phyloP scores from a whole-genome alignment of 1,140 invertebrate species.

The Bombus soroeensis region DNA sequence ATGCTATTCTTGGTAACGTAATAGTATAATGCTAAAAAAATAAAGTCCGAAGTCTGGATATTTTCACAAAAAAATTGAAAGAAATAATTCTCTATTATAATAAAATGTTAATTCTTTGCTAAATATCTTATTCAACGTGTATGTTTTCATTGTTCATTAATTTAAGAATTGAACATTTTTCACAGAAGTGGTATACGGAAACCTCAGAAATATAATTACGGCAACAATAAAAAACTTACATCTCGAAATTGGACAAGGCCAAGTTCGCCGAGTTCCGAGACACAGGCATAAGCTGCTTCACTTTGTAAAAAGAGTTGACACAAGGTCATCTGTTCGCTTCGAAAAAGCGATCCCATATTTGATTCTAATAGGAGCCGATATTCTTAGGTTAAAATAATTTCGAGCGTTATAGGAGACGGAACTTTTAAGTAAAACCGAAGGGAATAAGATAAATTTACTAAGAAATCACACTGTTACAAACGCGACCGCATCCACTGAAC shows the following conservation, averaged over 20 bases:
- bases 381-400: not conserved
- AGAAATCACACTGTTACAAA: not conserved
- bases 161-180: not conserved
- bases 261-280: constrained; percentile 95
- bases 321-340: constrained; percentile 95
- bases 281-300: constrained; percentile 96
- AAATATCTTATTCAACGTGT: not conserved
- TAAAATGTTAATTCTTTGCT: not conserved
- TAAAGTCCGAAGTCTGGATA: not conserved
- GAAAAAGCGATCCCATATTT: constrained; percentile 90
- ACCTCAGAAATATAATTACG: not conserved
- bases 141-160: not conserved
- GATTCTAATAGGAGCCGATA: not conserved
- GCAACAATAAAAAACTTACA: constrained; percentile 85
- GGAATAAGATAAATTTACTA: not conserved
- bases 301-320: constrained; percentile 96
- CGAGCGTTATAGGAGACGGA: no score
- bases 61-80: not conserved
- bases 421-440: not conserved
- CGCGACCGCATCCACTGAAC: not conserved
- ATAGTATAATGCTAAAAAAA: not conserved
- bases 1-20: not conserved
- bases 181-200: not conserved
- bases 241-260: constrained; percentile 97
- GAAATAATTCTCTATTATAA: not conserved